Base-by-base conservation (phyloP, 2,797 vertebrate species). In the Sebastes itinus region DNA sequence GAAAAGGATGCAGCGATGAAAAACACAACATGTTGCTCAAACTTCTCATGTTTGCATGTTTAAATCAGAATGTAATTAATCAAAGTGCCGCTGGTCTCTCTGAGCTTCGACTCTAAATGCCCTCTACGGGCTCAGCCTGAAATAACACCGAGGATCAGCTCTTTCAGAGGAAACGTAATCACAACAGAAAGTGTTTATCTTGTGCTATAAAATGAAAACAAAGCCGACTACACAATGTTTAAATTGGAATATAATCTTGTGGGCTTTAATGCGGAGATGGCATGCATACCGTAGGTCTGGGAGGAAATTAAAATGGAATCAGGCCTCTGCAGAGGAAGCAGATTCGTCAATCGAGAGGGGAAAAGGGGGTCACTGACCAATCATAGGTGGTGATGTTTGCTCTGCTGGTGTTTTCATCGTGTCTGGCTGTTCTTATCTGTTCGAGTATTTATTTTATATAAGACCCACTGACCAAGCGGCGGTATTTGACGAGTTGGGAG, bases 291-390 rank as follows among this genome's bases (percentile, higher is more conserved):
- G 52, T 23, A 23, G 38, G 38, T 35, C 72, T 58, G 73, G 12
- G 61, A 72, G 79, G 76, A 88, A 77, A 73, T 75, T 56, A 70
- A 86, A 80, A 59, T 68, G 58, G 71, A 83, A 81, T 22, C 63
- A 72, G 70, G 27, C 18, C 28, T 55, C 23, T 0, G 28, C 2
- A 33, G 52, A 1, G 38, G 66, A 66, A 72, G 49, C 2, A 16
- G 32, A 60, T 30, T 52, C 28, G 14, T 61, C 69, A 38, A 13
- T 14, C 3, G 9, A 2, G 3, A 20, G 2, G 9, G 8, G 5
- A 7, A 28, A 9, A 14, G 8, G 42, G 20, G 32, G 32, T 12
- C 4, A 52, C 5, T 28, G 67, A 76, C 38, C 66, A 3, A 4
- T 23, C 54, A 0, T 16, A 38, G 12, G 35, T 38, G 12, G 35